Conservation (phyloP, 2,888 invertebrate species). For the Rhogogaster chlorosoma region DNA sequence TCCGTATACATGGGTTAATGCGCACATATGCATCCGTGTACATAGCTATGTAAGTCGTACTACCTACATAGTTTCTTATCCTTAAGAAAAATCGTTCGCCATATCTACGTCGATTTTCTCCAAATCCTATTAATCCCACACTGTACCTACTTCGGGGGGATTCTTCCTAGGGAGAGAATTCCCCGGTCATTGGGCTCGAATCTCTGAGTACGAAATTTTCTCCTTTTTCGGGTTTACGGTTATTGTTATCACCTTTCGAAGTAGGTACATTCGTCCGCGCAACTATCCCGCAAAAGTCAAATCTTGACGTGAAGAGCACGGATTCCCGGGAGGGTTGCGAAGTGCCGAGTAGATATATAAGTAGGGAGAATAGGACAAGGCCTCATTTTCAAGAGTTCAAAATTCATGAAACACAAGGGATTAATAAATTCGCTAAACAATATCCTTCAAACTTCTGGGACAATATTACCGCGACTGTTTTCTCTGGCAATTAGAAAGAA, state of each 20-base stretch:
- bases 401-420: not conserved
- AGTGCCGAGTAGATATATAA: not conserved
- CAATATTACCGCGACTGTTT: not conserved
- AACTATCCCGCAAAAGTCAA: slow-evolving; percentile 34
- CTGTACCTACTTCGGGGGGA: slow-evolving; percentile 53
- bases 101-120: slow-evolving; percentile 56
- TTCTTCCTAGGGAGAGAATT: slow-evolving; percentile 17
- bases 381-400: not conserved
- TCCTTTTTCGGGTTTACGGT: slow-evolving; percentile 35
- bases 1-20: not conserved
- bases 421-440: slow-evolving; percentile 10
- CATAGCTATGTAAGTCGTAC: not conserved
- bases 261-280: slow-evolving; percentile 20
- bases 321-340: not conserved
- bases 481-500: not conserved
- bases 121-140: slow-evolving; percentile 63
- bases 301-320: not conserved
- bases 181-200: slow-evolving; percentile 29
- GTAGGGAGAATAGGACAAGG: not conserved
- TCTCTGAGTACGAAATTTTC: slow-evolving; percentile 37
- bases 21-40: not conserved
- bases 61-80: slow-evolving; percentile 15
- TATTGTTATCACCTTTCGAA: slow-evolving; percentile 30
- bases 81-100: not conserved
- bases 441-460: not conserved